Conservation (phyloP, 2,888 invertebrate species). For the Branchellion lobata region DNA sequence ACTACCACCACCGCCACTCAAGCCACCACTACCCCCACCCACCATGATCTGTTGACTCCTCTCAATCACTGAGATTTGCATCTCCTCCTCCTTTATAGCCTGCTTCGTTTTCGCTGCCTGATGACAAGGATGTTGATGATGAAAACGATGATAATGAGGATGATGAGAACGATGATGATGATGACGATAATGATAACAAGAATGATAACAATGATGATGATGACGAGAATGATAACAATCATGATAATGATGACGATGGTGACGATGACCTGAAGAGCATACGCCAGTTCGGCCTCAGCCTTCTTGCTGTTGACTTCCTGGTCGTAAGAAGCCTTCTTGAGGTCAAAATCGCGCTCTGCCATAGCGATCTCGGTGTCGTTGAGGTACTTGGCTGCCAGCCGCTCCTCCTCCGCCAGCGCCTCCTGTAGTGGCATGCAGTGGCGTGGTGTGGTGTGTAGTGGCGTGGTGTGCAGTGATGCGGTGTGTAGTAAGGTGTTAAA, state of each 20-base stretch:
- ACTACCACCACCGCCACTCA: too few species aligned
- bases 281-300: conserved; percentile 62
- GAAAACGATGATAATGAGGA: too few species aligned
- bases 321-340: conserved; percentile 95
- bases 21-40: too few species aligned
- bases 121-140: not conserved
- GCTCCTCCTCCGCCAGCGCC: conserved; percentile 91
- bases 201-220: too few species aligned
- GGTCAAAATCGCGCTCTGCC: conserved; percentile 90
- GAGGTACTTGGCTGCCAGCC: conserved; percentile 87
- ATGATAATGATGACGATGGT: too few species aligned
- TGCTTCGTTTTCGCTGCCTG: conserved; percentile 74
- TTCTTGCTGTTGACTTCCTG: conserved; percentile 92
- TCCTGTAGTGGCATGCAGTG: conserved; percentile 65
- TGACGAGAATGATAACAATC: too few species aligned
- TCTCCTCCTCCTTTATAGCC: conserved; percentile 74
- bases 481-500: not conserved
- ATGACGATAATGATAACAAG: too few species aligned
- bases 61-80: conserved; percentile 86
- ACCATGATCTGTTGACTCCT: conserved; percentile 79
- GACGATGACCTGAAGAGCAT: conserved; percentile 60
- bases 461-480: not conserved
- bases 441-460: not conserved
- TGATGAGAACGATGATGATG: too few species aligned
- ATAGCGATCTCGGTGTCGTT: conserved; percentile 97